Base-by-base conservation (phyloP, 2,888 invertebrate genomes). In the Apodemia zela region DNA sequence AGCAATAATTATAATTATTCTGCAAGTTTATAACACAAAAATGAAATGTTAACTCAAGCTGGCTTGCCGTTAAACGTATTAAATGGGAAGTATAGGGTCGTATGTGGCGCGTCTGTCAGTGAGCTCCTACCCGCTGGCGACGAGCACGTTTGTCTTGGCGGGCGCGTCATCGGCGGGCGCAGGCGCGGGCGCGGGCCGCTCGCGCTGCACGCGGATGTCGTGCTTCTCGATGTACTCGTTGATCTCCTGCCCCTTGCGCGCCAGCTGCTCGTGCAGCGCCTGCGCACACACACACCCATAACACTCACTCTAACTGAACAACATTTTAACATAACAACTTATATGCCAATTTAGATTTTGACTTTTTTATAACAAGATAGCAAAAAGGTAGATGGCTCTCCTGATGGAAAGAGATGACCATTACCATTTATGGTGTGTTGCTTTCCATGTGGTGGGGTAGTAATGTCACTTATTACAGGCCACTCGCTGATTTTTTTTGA, bases 221-320 rank as follows among this genome's bases (percentile, higher is more conserved):
- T 98, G 94, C 76, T 95, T 95, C 79, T 98, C 97, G 79, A 98
- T 96, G 85, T 97, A 99, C 70, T 97, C 96, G 81, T 98, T 97
- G 67, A 99, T 95, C 86, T 98, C 98, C 68, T 93, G 88, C 1
- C 98, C 98, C 87, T 98, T 98, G 75, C 95, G 94, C 49, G 95
- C 92, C 60, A 99, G 92, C 82, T 98, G 97, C 66, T 96, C 96
- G 66, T 95, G 95, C 51, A 98, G 92, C 63, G 94, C 93, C 74
- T 95, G 94, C 57, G 18, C 33, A 62, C 42, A 15, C 15, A 7
- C 7, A 42, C 4, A 42, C 42, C 4, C 42, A 42, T 35, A 35
- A 11, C 5, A 25, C 4, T 4, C 4, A 25, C 25, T 25, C 25
- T 3, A 25, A 25, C 25, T 25, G 25, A 4, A 25, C 25, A 25